phyloP scores from a whole-genome alignment of 64 coral and sea anemone genomes.

The Cladopsammia gracilis region DNA sequence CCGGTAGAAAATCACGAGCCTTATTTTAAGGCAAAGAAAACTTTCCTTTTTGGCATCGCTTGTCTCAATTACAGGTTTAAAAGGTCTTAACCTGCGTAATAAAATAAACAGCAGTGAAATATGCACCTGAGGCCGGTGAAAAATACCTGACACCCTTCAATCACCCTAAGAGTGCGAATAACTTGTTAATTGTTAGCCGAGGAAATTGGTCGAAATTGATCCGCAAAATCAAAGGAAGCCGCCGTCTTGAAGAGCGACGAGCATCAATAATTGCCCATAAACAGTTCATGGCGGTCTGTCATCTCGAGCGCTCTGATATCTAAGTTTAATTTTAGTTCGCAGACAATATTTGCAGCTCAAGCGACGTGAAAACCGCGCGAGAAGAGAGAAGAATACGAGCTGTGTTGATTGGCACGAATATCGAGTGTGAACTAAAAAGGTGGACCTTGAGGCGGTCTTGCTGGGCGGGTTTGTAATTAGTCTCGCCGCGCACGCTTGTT shows the following conservation, averaged over 20 bases:
- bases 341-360: constrained; percentile 19
- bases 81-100: constrained; percentile 59
- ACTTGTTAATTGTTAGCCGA: constrained; percentile 97
- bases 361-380: constrained; percentile 10
- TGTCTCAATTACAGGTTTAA: constrained; percentile 69
- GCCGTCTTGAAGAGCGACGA: constrained; percentile 78
- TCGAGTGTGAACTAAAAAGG: constrained; percentile 52
- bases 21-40: not conserved
- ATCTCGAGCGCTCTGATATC: constrained; percentile 45
- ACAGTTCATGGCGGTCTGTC: constrained; percentile 77
- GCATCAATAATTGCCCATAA: constrained; percentile 89
- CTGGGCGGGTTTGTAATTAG: constrained; percentile 95
- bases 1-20: not conserved
- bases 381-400: constrained; percentile 59
- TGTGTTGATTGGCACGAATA: constrained; percentile 80
- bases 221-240: constrained; percentile 91
- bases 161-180: constrained; percentile 89
- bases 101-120: constrained; percentile 88
- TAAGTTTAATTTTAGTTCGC: constrained; percentile 32
- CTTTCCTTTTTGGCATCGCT: not conserved
- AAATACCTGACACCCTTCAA: constrained; percentile 79
- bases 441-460: constrained; percentile 82
- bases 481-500: constrained; percentile 52
- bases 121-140: constrained; percentile 64
- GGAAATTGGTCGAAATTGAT: constrained; percentile 99